These are phyloP conservation scores for Hymenochirus boettgeri DNA, from an alignment of 2,113 vertebrate species.

Conservation along the genomic window DNA sequence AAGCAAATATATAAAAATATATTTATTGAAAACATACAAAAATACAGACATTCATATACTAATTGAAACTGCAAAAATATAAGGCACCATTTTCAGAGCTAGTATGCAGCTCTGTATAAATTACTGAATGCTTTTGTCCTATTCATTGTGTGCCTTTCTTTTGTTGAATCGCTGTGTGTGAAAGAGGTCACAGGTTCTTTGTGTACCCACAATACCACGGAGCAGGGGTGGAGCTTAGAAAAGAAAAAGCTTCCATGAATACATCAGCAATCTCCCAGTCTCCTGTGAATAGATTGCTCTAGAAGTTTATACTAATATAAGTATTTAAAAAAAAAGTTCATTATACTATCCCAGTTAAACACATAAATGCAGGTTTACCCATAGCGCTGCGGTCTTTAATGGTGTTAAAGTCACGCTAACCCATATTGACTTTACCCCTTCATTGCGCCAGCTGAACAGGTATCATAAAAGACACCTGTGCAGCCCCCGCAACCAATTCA, in stretches of 20 bases:
- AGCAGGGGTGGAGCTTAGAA: conserved; percentile 29
- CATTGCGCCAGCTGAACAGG: no score
- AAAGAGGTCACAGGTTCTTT: conserved; percentile 24
- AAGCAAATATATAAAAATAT: no score
- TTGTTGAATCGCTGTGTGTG: conserved; percentile 5
- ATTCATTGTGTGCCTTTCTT: conserved; percentile 1
- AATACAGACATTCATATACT: not conserved
- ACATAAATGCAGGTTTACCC: no score
- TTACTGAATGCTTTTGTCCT: not conserved
- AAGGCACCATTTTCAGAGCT: not conserved
- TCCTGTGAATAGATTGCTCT: not conserved
- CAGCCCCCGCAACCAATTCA: no score
- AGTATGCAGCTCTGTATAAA: not conserved
- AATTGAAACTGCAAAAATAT: not conserved
- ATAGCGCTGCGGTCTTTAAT: no score
- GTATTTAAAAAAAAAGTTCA: no score
- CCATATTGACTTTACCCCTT: no score
- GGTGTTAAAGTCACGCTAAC: no score
- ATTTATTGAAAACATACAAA: no score
- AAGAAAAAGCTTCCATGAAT: conserved; percentile 5
- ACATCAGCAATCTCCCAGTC: not conserved
- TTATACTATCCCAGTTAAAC: no score
- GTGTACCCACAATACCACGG: conserved; percentile 27
- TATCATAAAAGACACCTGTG: no score
- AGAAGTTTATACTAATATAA: no score